Evolutionary conservation across 2,113 vertebrate species (phyloP).

Genomic region (Sciurus niger): DNA sequence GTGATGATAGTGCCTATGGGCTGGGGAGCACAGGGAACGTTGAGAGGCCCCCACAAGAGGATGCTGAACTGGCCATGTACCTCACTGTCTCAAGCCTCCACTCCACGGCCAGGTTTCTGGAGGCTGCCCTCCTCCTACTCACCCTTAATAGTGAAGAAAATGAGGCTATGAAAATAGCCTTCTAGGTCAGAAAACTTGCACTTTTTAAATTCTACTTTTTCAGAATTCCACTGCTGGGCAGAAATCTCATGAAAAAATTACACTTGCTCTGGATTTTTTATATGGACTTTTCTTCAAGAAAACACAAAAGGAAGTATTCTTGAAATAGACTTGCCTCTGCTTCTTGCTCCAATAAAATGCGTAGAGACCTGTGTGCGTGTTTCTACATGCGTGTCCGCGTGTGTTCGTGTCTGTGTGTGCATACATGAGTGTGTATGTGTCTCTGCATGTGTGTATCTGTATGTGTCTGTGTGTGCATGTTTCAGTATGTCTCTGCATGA

Average conservation of each 20-base stretch:
- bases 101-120: no score
- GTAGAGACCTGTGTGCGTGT: background rate
- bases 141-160: background rate
- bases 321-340: background rate
- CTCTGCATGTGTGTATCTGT: background rate
- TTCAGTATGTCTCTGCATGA: no score
- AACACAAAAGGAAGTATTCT: conserved; percentile 17
- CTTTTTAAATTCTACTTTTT: background rate
- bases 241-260: background rate
- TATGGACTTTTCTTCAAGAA: background rate
- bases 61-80: no score
- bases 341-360: no score
- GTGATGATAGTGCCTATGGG: no score
- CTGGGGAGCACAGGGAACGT: no score
- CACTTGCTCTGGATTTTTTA: background rate
- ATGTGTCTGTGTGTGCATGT: rapidly evolving
- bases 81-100: no score
- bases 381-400: no score
- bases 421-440: no score
- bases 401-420: no score
- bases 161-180: background rate
- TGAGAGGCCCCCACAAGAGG: no score
- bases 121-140: no score
- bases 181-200: background rate
- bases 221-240: background rate